Base-by-base conservation (phyloP, 92 coral and sea anemone genomes). In the Nematostella vectensis region DNA sequence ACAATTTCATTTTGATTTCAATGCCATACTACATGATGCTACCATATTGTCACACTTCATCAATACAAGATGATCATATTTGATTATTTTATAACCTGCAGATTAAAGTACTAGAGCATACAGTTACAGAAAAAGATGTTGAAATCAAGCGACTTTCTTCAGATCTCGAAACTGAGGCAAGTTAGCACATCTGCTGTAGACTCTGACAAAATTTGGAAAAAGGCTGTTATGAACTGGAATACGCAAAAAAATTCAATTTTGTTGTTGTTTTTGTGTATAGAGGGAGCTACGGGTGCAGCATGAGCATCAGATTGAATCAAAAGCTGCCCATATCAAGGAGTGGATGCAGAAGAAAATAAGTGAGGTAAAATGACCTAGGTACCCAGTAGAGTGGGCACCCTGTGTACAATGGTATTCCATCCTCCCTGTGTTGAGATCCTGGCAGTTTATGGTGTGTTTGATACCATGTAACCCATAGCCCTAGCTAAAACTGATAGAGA, bases 261-360 rank as follows among this genome's bases (percentile, higher is more conserved):
- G 57, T 11, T 3, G 10, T 51, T 16, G 27, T 17, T 21, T 50
- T n/a, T 39, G 0, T 13, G 17, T 63, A 4, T 31, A 67, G 74
- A 44, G 65, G 29, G 57, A 67, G 48, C 45, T 57, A 47, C 27
- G 80, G 56, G 48, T 79, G 23, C 72, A 69, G 27, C 83, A 77
- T 20, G 72, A 71, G 23, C 84, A 62, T 19, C 88, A 85, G 63
- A 71, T 91, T 21, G 96, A 91, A 55, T 79, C 74, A 8, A 91
- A 91, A 58, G 83, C 86, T 21, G 48, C 85, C n/a, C 74, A 76
- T 52, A 88, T 91, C 22, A 77, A 83, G 61, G 85, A 57, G 56
- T 91, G 98, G 98, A 85, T 91, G 54, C 80, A 73, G 48, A 83
- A 86, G 39, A 87, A 87, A 54, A 63, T 77, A 60, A 58, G 71